Evolutionary conservation across 2,113 vertebrate genomes (phyloP).

Genomic region (Sapayoa aenigma): DNA sequence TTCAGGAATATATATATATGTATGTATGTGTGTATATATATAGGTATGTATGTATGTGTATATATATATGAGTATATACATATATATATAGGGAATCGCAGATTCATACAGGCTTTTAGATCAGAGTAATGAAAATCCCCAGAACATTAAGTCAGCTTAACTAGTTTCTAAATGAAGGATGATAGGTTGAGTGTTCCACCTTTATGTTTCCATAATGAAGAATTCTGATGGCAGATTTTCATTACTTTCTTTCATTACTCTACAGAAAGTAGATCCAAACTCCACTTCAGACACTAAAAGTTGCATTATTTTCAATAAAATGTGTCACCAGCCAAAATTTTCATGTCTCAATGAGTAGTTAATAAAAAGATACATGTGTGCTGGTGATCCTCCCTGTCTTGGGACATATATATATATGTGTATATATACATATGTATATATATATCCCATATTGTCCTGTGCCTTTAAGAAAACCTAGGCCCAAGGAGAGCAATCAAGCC

Average conservation of each 20-base stretch:
- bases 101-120: neutral
- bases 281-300: neutral
- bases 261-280: neutral
- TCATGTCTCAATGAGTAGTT: neutral
- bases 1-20: neutral
- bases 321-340: neutral
- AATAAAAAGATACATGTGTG: neutral
- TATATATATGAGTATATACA: too few relatives aligned
- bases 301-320: neutral
- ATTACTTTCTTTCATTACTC: neutral
- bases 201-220: neutral
- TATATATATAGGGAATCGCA: neutral
- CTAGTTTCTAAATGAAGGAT: neutral
- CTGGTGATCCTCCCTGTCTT: too few relatives aligned
- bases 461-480: too few relatives aligned
- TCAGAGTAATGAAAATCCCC: neutral
- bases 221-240: neutral
- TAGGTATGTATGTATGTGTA: too few relatives aligned
- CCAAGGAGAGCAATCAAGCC: too few relatives aligned
- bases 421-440: too few relatives aligned
- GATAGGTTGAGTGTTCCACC: neutral
- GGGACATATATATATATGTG: too few relatives aligned
- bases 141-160: neutral
- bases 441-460: too few relatives aligned
- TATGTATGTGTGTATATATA: too few relatives aligned